Evolutionary conservation across 1,140 invertebrate species (phyloP).

Genomic region (Hycleus cichorii): DNA sequence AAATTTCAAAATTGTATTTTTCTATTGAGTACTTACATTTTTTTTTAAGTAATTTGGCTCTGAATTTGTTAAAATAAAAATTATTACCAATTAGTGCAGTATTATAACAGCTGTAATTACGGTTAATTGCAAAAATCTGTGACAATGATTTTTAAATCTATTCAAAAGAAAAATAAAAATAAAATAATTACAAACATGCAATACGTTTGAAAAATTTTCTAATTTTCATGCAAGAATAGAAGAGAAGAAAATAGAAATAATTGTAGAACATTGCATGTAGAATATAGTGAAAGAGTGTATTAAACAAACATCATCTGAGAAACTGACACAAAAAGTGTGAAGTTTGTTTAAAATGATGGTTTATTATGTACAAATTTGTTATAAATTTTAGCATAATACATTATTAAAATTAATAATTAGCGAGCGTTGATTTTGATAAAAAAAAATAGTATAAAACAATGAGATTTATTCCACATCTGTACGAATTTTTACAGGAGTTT

Average conservation of each 20-base stretch:
- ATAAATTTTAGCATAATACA: background rate
- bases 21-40: no score
- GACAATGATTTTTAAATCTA: slow-evolving; percentile 1
- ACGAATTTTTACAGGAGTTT: background rate
- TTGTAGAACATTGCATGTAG: slow-evolving; percentile 4
- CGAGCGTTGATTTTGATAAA: background rate
- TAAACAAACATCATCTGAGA: slow-evolving; percentile 20
- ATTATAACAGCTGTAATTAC: background rate
- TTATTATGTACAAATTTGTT: background rate
- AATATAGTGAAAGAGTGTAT: slow-evolving; percentile 23
- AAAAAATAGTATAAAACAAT: background rate
- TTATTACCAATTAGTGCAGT: no score
- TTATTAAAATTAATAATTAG: background rate
- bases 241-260: slow-evolving; percentile 24
- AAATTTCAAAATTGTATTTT: no score
- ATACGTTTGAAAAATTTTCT: background rate
- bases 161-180: background rate
- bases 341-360: slow-evolving; percentile 2
- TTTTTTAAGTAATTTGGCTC: no score
- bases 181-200: slow-evolving; percentile 17
- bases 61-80: no score
- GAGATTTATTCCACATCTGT: slow-evolving; percentile 17
- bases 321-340: slow-evolving; percentile 30
- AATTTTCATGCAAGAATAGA: slow-evolving; percentile 21
- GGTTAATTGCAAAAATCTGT: background rate